Evolutionary conservation across 2,113 vertebrate genomes (phyloP).

Genomic region (Smithornis capensis): DNA sequence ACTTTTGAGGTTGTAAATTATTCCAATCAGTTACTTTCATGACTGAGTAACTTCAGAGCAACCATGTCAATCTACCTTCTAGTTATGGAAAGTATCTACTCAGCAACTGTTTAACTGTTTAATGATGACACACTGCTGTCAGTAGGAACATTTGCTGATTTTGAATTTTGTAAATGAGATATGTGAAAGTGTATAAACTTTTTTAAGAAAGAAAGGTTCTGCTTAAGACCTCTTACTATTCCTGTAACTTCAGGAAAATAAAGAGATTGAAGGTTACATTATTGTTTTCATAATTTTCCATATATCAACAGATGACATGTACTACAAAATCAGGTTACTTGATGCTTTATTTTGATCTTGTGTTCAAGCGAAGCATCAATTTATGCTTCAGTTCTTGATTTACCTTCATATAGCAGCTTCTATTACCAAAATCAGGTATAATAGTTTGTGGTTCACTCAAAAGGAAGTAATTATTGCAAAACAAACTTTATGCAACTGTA

Average conservation of each 20-base stretch:
- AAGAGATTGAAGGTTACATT: not conserved
- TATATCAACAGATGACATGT: not conserved
- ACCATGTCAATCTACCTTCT: not conserved
- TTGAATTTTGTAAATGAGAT: conserved; percentile 8
- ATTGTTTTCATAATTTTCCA: not conserved
- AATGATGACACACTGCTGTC: not conserved
- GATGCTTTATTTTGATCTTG: not conserved
- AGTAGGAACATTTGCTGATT: not conserved
- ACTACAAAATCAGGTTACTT: not conserved
- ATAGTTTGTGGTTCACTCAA: not conserved
- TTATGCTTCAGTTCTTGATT: not conserved
- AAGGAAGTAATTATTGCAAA: not conserved
- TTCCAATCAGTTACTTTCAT: not conserved
- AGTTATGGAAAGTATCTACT: conserved; percentile 3
- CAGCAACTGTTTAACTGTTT: not conserved
- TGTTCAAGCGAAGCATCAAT: not conserved
- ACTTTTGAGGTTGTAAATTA: not conserved
- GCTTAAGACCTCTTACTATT: not conserved
- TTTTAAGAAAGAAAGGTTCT: not conserved
- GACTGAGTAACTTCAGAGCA: conserved; percentile 7
- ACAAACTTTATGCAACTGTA: not conserved
- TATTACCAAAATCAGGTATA: not conserved
- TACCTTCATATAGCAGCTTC: not conserved
- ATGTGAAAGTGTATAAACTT: not conserved
- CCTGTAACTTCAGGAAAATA: not conserved